Evolutionary conservation across 64 coral and sea anemone species (phyloP).

Genomic region (Orbicella faveolata): DNA sequence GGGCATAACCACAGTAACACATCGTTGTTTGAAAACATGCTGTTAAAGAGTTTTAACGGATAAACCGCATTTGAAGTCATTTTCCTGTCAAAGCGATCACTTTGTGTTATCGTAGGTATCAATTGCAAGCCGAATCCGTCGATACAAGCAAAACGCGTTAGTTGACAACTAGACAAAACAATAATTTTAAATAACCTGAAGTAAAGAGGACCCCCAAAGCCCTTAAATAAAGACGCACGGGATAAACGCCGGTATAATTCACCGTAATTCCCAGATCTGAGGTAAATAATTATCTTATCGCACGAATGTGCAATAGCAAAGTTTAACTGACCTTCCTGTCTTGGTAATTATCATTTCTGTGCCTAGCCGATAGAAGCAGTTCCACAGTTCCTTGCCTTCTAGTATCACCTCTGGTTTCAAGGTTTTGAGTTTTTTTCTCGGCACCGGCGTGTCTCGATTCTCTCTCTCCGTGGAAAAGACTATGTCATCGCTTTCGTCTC

Average conservation of each 20-base stretch:
- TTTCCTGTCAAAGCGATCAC: conserved; percentile 13
- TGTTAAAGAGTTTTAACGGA: conserved; percentile 24
- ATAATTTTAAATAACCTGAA: conserved; percentile 16
- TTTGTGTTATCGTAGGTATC: conserved; percentile 36
- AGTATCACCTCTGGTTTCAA: conserved; percentile 50
- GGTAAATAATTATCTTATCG: conserved; percentile 43
- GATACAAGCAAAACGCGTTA: not conserved
- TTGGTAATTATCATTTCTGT: conserved; percentile 96
- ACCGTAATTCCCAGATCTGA: conserved; percentile 1
- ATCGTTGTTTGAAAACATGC: conserved; percentile 40
- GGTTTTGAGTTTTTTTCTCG: conserved; percentile 8
- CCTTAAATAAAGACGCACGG: not conserved
- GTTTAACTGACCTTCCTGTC: conserved; percentile 74
- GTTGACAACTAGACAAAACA: conserved; percentile 35
- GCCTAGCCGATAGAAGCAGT: conserved; percentile 85
- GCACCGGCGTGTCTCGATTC: conserved; percentile 3
- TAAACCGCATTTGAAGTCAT: conserved; percentile 28
- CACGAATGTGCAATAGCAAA: conserved; percentile 32
- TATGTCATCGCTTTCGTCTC: conserved; percentile 76
- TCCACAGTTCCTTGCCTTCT: conserved; percentile 85
- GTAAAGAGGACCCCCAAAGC: not conserved
- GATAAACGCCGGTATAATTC: conserved; percentile 14
- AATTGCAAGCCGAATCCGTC: not conserved
- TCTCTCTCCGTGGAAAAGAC: conserved; percentile 18
- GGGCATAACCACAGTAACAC: conserved; percentile 41